Conservation (phyloP, 1,140 invertebrate species). For the Nephila pilipes region DNA sequence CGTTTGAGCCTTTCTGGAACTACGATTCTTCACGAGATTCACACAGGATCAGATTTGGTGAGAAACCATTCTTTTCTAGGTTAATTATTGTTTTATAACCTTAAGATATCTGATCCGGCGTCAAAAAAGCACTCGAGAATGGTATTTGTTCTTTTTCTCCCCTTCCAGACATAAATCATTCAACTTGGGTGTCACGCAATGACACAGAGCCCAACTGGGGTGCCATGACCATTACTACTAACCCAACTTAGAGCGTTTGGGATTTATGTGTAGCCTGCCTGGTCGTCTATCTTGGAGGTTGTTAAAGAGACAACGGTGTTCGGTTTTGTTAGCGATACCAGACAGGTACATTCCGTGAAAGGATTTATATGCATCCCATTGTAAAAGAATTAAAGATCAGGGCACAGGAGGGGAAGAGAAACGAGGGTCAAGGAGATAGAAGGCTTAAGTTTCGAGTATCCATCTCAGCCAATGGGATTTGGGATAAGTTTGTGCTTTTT, state of each 20-base stretch:
- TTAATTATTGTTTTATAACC: too few species aligned
- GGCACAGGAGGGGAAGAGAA: background rate
- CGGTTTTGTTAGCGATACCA: background rate
- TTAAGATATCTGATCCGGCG: too few species aligned
- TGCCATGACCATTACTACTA: background rate
- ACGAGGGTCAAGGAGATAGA: background rate
- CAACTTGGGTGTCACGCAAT: background rate
- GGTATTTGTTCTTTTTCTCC: too few species aligned
- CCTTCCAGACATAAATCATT: background rate
- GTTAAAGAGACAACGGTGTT: background rate
- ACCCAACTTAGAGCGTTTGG: background rate
- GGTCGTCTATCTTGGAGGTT: background rate
- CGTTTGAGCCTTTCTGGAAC: too few species aligned
- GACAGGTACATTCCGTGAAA: background rate
- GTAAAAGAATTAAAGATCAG: background rate
- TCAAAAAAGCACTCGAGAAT: too few species aligned
- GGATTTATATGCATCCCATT: background rate
- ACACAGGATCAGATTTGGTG: too few species aligned
- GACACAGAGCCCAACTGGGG: background rate
- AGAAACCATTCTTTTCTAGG: too few species aligned
- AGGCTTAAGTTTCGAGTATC: background rate
- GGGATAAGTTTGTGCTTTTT: background rate
- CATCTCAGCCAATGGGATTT: background rate
- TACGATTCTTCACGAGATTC: too few species aligned
- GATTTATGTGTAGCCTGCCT: background rate